Base-by-base conservation (phyloP, 2,113 vertebrate species). In the Crotalus tigris region DNA sequence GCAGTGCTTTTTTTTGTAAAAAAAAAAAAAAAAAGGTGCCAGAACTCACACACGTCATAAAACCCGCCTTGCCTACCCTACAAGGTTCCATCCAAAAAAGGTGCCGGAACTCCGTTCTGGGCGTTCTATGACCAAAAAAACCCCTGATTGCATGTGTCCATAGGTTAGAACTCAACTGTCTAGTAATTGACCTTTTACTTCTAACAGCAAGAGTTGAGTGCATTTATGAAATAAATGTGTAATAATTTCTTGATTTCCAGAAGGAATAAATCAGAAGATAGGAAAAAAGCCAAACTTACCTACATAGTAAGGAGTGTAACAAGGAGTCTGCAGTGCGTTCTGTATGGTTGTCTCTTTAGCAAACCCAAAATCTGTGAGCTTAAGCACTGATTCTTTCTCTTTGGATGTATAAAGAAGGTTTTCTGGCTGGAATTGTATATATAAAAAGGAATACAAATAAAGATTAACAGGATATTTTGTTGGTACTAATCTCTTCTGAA, bases 351-450 rank as follows among this genome's bases (percentile, higher is more conserved):
- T 99, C 97, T 99, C 99, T 95, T 99, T 99, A 92, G 99, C 99
- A 96, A 99, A 99, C 75, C 99, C 99, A 89, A 99, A 99, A 96
- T 99, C 99, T 1, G 99, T 99, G 92, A 99, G 98, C 95, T 99
- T 99, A 93, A 99, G 99, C 57, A 99, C 96, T 0, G 97, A 94
- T 1, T 98, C 98, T 94, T 93, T 98, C 23, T 97, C 98, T 97
- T 98, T 99, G 49, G 96, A 98, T 0, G 98, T 99, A 96, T 99
- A 99, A 39, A 99, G 98, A 95, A 99, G 97, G 96, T 99, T 99
- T 98, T 99, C 99, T 51, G 99, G 99, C 99, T 99, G 96, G 39
- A 89, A 95, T 55, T 59, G 29, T 94, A 94, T n/a, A 69, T 57
- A 88, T 51, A 92, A 54, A 93, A 57, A 93, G 81, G 89, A 96